Evolutionary conservation across 2,113 vertebrate genomes (phyloP).

Genomic region (Fregata magnificens): DNA sequence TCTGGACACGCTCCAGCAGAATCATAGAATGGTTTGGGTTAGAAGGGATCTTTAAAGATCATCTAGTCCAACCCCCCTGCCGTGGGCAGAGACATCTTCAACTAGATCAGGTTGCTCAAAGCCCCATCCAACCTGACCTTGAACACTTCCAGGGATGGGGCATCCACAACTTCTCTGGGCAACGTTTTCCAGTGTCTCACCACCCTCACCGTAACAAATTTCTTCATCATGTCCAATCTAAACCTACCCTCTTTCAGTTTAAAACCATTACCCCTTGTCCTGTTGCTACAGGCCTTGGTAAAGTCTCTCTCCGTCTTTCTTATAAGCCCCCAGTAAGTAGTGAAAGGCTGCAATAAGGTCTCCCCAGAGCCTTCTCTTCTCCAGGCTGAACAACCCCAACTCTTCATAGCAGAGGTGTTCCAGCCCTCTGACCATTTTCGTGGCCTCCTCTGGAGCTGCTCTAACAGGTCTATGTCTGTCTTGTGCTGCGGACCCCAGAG

Average conservation of each 20-base stretch:
- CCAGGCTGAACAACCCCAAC: not conserved
- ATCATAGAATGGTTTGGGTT: too few relatives aligned
- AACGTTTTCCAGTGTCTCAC: not conserved
- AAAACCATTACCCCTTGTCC: not conserved
- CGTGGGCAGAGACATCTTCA: not conserved
- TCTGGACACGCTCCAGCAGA: too few relatives aligned
- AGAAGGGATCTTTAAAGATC: too few relatives aligned
- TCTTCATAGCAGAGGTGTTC: rapidly evolving
- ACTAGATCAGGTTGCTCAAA: not conserved
- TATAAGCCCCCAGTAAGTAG: too few relatives aligned
- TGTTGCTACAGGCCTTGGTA: not conserved
- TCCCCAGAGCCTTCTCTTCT: not conserved
- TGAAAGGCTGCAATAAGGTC: not conserved
- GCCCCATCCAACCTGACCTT: not conserved
- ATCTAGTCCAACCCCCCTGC: too few relatives aligned
- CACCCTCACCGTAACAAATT: rapidly evolving
- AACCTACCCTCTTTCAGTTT: not conserved
- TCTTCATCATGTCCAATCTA: not conserved
- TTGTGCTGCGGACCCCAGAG: rapidly evolving
- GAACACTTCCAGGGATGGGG: rapidly evolving
- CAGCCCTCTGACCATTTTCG: rapidly evolving
- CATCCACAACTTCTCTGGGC: not conserved
- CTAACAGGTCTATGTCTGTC: not conserved
- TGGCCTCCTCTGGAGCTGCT: not conserved
- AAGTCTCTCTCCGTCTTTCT: not conserved